Evolutionary conservation across 1,140 invertebrate species (phyloP).

Genomic region (Drosophila mauritiana): DNA sequence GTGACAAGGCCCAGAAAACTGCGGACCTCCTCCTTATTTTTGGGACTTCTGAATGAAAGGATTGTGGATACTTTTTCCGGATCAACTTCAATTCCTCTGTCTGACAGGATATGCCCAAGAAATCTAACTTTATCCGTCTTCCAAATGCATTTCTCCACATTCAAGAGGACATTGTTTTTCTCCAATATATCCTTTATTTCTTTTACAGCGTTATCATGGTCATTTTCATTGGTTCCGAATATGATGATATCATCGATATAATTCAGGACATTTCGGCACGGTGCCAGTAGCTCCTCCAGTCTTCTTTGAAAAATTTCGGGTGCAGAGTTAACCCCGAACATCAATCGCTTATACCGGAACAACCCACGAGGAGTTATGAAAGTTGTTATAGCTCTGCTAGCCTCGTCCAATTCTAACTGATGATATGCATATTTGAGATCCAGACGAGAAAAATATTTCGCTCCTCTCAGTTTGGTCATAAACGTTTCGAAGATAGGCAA

Average conservation of each 20-base stretch:
- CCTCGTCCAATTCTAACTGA: conserved; percentile 5
- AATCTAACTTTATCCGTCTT: no score
- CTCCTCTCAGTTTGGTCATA: conserved; percentile 33
- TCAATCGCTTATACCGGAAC: conserved; percentile 15
- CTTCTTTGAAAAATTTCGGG: conserved; percentile 9
- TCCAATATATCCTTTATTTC: conserved; percentile 18
- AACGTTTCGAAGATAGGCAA: conserved; percentile 37
- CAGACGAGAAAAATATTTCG: conserved; percentile 50
- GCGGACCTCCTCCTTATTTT: no score
- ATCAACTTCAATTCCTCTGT: no score
- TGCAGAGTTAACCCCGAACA: not conserved
- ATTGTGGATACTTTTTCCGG: no score
- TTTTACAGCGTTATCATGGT: conserved; percentile 52
- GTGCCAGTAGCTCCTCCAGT: conserved; percentile 6
- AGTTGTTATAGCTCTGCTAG: not conserved
- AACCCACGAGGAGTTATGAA: not conserved
- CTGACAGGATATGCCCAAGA: no score
- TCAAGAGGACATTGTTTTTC: conserved; percentile 20
- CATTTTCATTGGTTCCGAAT: conserved; percentile 52
- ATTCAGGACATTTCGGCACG: conserved; percentile 11
- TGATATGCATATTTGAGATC: conserved; percentile 13
- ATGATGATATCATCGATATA: conserved; percentile 80
- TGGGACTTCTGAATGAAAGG: no score
- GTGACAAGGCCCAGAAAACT: no score
- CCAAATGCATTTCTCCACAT: not conserved